These are phyloP conservation scores for Zygothrica quintamaculata DNA, from an alignment of 2,888 invertebrate species.

Conservation along the genomic window DNA sequence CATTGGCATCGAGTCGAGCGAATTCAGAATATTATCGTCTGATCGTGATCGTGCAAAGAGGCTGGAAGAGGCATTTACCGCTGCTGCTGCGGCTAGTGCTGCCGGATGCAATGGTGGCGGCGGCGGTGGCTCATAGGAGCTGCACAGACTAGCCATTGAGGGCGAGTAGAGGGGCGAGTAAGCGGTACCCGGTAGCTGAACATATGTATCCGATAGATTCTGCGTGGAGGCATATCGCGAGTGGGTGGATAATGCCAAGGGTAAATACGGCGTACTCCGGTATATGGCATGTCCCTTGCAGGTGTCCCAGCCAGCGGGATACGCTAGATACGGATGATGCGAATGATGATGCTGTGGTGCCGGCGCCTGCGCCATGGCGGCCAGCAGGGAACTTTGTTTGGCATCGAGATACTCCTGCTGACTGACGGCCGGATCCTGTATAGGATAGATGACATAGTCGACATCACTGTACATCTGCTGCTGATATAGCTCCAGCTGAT, in stretches of 20 bases:
- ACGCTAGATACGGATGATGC: conserved; percentile 85
- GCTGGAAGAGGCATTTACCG: conserved; percentile 83
- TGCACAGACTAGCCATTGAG: conserved; percentile 87
- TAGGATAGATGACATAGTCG: conserved; percentile 95
- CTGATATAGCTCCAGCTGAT: conserved; percentile 94
- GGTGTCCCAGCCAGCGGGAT: conserved; percentile 83
- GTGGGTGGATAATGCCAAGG: conserved; percentile 88
- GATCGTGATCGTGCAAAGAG: conserved; percentile 90
- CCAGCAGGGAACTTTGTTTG: conserved; percentile 88
- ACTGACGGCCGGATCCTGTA: conserved; percentile 94
- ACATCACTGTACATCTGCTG: conserved; percentile 96
- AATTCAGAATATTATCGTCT: conserved; percentile 92
- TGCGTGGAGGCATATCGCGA: conserved; percentile 92
- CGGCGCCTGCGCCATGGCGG: conserved; percentile 88
- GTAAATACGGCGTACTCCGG: conserved; percentile 92
- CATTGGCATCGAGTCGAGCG: conserved; percentile 86
- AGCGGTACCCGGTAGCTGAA: conserved; percentile 87
- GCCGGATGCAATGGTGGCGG: conserved; percentile 87
- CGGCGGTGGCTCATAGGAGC: conserved; percentile 89
- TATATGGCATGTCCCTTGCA: conserved; percentile 91
- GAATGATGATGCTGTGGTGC: conserved; percentile 83
- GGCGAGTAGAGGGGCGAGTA: conserved; percentile 88
- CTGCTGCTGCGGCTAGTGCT: conserved; percentile 72
- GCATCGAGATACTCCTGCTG: conserved; percentile 96
- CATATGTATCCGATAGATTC: conserved; percentile 91